A percentile compares a stretch with the other conserved stretches of the same genome.
These are phyloP conservation scores for Eupithecia pulchellata DNA, from an alignment of 2,888 invertebrate genomes.

Conservation along the genomic window DNA sequence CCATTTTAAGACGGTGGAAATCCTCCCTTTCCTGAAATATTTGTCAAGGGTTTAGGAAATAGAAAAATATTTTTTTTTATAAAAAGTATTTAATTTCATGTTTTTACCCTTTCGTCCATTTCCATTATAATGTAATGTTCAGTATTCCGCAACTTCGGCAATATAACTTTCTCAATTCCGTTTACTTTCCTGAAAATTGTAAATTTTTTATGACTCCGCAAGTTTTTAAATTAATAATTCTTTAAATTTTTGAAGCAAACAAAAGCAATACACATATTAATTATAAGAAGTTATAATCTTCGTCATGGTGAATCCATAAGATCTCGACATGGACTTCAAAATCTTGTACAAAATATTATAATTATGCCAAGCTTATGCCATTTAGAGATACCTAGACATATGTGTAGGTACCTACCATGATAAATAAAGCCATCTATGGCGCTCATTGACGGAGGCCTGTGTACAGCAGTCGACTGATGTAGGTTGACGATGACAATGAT, in stretches of 20 bases:
- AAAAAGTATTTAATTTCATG: background rate
- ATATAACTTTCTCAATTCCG: conserved; percentile 79
- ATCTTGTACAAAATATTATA: too few relatives aligned
- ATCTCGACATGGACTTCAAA: too few relatives aligned
- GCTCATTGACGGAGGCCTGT: too few relatives aligned
- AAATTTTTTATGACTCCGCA: background rate
- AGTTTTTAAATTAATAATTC: background rate
- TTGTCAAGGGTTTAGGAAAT: conserved; percentile 19
- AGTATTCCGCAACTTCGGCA: conserved; percentile 77
- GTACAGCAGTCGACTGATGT: too few relatives aligned
- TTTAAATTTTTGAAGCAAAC: background rate
- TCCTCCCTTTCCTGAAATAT: conserved; percentile 76
- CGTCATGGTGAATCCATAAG: too few relatives aligned
- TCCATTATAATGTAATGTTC: conserved; percentile 76
- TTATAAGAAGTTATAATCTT: too few relatives aligned
- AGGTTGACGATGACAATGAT: too few relatives aligned
- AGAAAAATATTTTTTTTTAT: background rate
- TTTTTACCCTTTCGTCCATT: conserved; percentile 77
- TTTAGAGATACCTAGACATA: too few relatives aligned
- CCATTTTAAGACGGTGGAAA: conserved; percentile 80
- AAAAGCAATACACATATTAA: too few relatives aligned
- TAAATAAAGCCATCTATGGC: too few relatives aligned
- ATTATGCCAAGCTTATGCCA: too few relatives aligned
- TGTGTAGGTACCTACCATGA: too few relatives aligned
- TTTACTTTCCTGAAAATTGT: conserved; percentile 76